Evolutionary conservation across 2,113 vertebrate genomes (phyloP).

Genomic region (Limanda limanda): DNA sequence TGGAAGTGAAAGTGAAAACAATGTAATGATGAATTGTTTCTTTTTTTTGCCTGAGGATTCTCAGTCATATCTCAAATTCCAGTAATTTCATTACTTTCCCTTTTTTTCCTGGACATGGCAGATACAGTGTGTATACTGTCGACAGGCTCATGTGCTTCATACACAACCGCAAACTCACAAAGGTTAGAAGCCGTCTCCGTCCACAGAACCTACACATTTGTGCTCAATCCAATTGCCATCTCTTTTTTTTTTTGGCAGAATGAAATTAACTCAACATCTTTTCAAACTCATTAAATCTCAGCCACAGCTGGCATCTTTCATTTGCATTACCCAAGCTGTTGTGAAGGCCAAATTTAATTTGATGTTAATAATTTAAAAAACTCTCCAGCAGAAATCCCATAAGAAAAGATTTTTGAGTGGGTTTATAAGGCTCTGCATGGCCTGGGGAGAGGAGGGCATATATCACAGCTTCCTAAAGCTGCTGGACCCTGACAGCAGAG

Average conservation of each 20-base stretch:
- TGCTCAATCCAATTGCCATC: slow-evolving; percentile 39
- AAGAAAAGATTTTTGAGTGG: slow-evolving; percentile 75
- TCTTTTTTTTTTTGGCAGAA: slow-evolving; percentile 32
- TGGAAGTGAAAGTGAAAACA: slow-evolving; percentile 54
- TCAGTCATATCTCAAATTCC: slow-evolving; percentile 8
- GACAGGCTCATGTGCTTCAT: slow-evolving; percentile 21
- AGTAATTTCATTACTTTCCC: slow-evolving; percentile 14
- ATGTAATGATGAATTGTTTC: slow-evolving; percentile 35
- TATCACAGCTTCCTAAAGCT: slow-evolving; percentile 72
- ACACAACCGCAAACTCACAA: slow-evolving; percentile 3
- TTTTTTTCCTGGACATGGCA: neutral
- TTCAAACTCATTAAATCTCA: slow-evolving; percentile 80
- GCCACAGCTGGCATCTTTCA: slow-evolving; percentile 81
- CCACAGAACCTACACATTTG: slow-evolving; percentile 42
- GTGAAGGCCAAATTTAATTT: slow-evolving; percentile 84
- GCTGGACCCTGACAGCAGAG: slow-evolving; percentile 55
- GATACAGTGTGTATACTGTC: slow-evolving; percentile 2
- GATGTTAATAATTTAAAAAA: slow-evolving; percentile 84
- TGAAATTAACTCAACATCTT: slow-evolving; percentile 70
- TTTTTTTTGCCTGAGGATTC: neutral
- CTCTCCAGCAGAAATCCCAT: slow-evolving; percentile 76
- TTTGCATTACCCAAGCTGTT: slow-evolving; percentile 81
- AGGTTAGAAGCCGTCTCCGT: slow-evolving; percentile 14
- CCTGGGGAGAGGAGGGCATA: slow-evolving; percentile 66
- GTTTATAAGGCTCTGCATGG: slow-evolving; percentile 76